phyloP scores from a whole-genome alignment of 2,113 vertebrate species.

The Antechinus stuartii region DNA sequence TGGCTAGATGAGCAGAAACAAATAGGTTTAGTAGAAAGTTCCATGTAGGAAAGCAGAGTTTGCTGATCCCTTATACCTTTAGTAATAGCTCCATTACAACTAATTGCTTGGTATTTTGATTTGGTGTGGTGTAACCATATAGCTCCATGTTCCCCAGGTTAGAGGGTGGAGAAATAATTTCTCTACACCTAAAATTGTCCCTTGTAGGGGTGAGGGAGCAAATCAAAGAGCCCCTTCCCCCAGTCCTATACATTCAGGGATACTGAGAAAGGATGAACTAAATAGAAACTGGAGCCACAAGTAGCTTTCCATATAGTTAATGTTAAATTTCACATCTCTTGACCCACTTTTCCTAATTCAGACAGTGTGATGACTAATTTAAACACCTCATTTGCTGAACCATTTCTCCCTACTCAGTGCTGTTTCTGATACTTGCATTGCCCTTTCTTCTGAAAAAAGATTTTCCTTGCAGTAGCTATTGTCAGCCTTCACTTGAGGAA shows the following conservation, averaged over 20 bases:
- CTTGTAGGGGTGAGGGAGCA: background rate
- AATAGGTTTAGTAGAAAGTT: background rate
- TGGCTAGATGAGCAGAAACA: background rate
- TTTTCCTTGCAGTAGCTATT: background rate
- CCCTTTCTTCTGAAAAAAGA: background rate
- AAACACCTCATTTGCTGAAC: background rate
- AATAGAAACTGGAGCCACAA: background rate
- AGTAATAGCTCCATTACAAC: background rate
- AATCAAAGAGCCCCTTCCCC: background rate
- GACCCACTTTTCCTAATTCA: background rate
- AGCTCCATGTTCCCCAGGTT: background rate
- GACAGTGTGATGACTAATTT: background rate
- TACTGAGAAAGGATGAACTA: background rate
- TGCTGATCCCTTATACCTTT: background rate
- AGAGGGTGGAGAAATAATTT: background rate
- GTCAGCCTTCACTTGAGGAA: background rate
- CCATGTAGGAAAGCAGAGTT: background rate
- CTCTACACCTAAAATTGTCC: background rate
- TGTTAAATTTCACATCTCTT: background rate
- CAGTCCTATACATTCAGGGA: background rate
- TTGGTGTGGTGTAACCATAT: background rate
- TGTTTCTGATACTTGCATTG: background rate
- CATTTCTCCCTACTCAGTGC: background rate
- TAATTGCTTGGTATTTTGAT: background rate
- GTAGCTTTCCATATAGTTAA: background rate